These are phyloP conservation scores for Cuniculus paca DNA, from an alignment of 2,797 vertebrate species.

Conservation along the genomic window DNA sequence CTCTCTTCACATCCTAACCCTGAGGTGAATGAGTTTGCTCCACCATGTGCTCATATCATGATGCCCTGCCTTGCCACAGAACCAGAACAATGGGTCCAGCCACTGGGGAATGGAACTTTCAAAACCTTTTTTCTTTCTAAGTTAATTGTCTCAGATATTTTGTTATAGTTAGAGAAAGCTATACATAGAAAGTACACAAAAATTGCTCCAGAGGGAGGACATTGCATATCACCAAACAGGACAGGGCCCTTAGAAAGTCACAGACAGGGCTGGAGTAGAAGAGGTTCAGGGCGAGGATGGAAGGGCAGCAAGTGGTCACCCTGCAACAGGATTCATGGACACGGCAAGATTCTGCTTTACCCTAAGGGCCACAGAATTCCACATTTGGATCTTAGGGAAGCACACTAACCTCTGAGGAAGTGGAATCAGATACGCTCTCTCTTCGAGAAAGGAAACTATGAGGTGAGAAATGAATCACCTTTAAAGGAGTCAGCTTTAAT, in stretches of 20 bases:
- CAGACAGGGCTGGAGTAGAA: background rate
- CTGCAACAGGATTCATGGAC: background rate
- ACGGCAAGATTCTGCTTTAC: background rate
- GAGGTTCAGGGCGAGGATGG: background rate
- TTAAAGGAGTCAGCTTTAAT: constrained; percentile 40
- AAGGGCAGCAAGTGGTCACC: background rate
- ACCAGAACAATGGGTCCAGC: background rate
- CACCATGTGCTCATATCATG: background rate
- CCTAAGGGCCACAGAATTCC: background rate
- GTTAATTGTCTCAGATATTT: background rate
- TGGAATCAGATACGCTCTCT: background rate
- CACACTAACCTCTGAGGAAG: background rate
- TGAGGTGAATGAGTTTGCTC: background rate
- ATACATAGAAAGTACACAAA: background rate
- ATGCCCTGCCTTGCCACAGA: background rate
- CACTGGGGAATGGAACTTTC: background rate
- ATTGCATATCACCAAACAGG: background rate
- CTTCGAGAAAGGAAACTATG: constrained; percentile 4
- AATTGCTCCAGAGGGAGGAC: background rate
- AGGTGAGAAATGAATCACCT: constrained; percentile 28
- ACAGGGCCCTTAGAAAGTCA: background rate
- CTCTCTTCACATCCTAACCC: background rate
- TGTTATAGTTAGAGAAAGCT: background rate
- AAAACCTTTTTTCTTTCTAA: background rate
- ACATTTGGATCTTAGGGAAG: background rate